Conservation (phyloP, 2,113 vertebrate species). For the Phoenicopterus ruber region DNA sequence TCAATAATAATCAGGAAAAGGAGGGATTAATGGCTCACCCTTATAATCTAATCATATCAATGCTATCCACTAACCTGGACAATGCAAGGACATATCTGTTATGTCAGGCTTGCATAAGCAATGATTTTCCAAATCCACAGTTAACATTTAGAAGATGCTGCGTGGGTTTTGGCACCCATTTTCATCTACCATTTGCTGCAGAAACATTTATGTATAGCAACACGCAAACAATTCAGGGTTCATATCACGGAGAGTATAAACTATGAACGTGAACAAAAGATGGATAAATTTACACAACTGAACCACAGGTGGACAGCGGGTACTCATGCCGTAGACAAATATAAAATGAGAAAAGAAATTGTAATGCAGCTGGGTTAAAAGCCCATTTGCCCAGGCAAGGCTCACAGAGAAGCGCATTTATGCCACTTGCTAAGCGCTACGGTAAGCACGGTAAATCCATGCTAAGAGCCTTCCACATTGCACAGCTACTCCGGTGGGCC, state of each 20-base stretch:
- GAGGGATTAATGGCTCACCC: slow-evolving; percentile 3
- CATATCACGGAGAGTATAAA: neutral
- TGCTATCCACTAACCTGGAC: neutral
- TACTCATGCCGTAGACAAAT: neutral
- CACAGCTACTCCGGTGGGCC: neutral
- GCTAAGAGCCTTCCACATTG: neutral
- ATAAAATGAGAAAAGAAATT: neutral
- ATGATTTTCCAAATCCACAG: slow-evolving; percentile 5
- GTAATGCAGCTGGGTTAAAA: neutral
- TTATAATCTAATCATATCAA: slow-evolving; percentile 25
- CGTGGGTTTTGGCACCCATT: neutral
- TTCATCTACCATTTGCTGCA: neutral
- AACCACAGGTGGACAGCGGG: neutral
- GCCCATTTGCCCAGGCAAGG: neutral
- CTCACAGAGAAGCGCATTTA: neutral
- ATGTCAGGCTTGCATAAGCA: neutral
- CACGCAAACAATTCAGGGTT: slow-evolving; percentile 21
- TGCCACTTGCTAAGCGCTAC: neutral
- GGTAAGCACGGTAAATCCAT: neutral
- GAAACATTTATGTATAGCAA: neutral
- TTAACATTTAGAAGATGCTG: slow-evolving; percentile 5
- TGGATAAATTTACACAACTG: neutral
- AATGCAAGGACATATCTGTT: neutral
- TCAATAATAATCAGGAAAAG: slow-evolving; percentile 50
- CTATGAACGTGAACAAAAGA: neutral